Evolutionary conservation across 1,140 invertebrate species (phyloP).

Genomic region (Reticulitermes speratus): DNA sequence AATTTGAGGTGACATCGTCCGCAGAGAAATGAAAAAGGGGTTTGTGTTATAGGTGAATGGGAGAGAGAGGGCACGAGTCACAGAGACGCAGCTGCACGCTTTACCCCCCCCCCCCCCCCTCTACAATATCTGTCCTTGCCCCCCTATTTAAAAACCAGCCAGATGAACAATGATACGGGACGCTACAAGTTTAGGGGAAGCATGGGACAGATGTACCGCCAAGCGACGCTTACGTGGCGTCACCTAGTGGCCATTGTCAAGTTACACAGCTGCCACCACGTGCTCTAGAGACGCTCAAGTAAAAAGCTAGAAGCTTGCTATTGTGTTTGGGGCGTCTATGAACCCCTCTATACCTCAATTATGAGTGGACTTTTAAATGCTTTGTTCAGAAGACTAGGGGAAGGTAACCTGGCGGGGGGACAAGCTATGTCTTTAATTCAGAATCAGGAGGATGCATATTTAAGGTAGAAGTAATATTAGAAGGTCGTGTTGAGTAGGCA

Average conservation of each 20-base stretch:
- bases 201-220: not conserved
- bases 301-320: not conserved
- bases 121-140: not conserved
- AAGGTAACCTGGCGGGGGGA: not conserved
- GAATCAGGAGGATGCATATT: not conserved
- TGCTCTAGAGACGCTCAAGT: not conserved
- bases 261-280: not conserved
- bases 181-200: conserved; percentile 9
- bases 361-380: not conserved
- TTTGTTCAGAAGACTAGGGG: not conserved
- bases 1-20: not conserved
- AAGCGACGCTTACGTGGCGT: conserved; percentile 7
- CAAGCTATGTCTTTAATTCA: not conserved
- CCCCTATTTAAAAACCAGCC: conserved; percentile 15
- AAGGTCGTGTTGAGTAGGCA: not conserved
- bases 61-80: not conserved
- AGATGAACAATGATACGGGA: not conserved
- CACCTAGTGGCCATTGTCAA: not conserved
- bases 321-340: not conserved
- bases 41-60: not conserved
- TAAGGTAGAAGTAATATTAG: not conserved
- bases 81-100: not conserved
- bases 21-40: not conserved
- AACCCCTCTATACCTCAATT: not conserved
- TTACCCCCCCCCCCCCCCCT: not conserved